Base-by-base conservation (phyloP, 2,888 invertebrate genomes). In the Hololepta plana region DNA sequence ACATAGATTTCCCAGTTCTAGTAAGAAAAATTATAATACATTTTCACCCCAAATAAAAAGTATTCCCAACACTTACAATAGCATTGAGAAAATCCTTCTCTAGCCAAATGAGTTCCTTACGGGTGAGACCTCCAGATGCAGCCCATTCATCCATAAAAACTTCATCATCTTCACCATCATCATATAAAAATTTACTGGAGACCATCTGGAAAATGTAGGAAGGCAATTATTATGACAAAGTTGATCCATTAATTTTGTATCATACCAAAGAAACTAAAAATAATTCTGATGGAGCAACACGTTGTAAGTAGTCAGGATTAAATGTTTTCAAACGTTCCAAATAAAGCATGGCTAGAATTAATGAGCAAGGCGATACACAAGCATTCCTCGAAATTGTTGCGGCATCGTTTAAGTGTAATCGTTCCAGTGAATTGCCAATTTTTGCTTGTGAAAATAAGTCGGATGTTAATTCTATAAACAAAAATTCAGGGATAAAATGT, bases 131-230 rank as follows among this genome's bases (percentile, higher is more conserved):
- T 8, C 79, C 82, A 20, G 85, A 80, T 33, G 68, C 65, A 8
- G 95, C 91, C 93, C 95, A 96, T 56, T 91, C 88, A 29, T 77
- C 73, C 47, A 88, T 75, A 47, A 81, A 72, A 35, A 87, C 82
- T 52, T 88, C 87, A 46, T 90, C 90, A 35, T 82, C 79, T 47
- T 85, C 84, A 20, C 88, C 90, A 44, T 85, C 81, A 44, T 91
- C 90, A 55, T 91, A 82, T 39, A 90, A 60, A 55, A 87, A 93
- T 61, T 96, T 96, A 44, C 87, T 90, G 28, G 95, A 91, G 42
- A 95, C 77, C 80, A 95, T 81, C 91, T 91, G 49, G 6, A 50
- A 38, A 36, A 42, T 6, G n/a, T 17, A 7, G n/a, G 24, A 28
- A 20, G 6, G 17, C 11, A 6, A 14, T 29, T 5, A 11, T 12